phyloP scores from a whole-genome alignment of 2,797 vertebrate species.

The Microcaecilia unicolor region DNA sequence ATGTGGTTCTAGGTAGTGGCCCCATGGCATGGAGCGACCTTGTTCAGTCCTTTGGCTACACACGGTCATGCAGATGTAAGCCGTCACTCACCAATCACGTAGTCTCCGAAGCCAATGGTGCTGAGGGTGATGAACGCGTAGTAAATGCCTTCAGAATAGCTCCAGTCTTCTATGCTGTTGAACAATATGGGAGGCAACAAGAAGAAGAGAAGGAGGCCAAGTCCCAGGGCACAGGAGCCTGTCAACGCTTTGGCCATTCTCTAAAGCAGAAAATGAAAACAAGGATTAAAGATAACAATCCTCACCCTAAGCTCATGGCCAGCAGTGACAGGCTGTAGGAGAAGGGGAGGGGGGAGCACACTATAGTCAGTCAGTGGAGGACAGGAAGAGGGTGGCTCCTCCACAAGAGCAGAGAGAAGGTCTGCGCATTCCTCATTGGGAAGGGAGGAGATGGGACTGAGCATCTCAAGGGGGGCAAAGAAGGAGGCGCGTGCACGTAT shows the following conservation, averaged over 20 bases:
- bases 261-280: conserved; percentile 24
- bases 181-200: conserved; percentile 76
- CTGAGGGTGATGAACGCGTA: conserved; percentile 88
- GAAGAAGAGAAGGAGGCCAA: conserved; percentile 66
- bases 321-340: not conserved
- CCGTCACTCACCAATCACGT: conserved; percentile 76
- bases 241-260: conserved; percentile 47
- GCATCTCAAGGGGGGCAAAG: too few relatives aligned
- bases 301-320: not conserved
- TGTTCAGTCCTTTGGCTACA: too few relatives aligned
- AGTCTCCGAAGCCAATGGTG: conserved; percentile 89
- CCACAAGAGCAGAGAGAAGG: too few relatives aligned
- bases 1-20: too few relatives aligned
- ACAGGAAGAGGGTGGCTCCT: not conserved
- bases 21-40: too few relatives aligned
- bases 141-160: conserved; percentile 74
- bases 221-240: conserved; percentile 52
- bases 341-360: too few relatives aligned
- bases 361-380: too few relatives aligned
- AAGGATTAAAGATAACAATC: rapidly evolving
- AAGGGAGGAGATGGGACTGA: too few relatives aligned
- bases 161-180: conserved; percentile 74
- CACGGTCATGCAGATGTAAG: too few relatives aligned
- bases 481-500: too few relatives aligned
- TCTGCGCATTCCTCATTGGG: too few relatives aligned